These are phyloP conservation scores for Dascillus cervinus DNA, from an alignment of 2,888 invertebrate species.

Conservation along the genomic window DNA sequence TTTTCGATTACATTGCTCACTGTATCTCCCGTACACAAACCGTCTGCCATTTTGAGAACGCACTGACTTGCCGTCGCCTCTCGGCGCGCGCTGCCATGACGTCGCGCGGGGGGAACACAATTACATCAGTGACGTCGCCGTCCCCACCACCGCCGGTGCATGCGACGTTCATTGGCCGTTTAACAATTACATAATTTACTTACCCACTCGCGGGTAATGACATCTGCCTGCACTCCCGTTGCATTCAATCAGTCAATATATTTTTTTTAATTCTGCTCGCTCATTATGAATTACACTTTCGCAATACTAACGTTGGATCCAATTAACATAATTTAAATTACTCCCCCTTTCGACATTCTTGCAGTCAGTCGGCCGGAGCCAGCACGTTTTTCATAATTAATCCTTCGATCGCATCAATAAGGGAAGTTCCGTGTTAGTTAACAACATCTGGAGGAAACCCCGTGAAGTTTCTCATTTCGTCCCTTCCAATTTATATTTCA, in stretches of 20 bases:
- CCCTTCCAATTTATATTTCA: too few relatives aligned
- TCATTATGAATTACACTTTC: too few relatives aligned
- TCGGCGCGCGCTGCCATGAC: slow-evolving; percentile 29
- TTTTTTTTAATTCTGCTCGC: slow-evolving; percentile 19
- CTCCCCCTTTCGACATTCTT: too few relatives aligned
- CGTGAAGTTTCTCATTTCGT: too few relatives aligned
- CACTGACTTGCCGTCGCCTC: slow-evolving; percentile 39
- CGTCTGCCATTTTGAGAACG: slow-evolving; percentile 78
- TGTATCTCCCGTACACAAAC: slow-evolving; percentile 58
- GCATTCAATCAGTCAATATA: slow-evolving; percentile 21
- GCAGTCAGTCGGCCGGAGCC: too few relatives aligned
- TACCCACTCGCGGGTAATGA: slow-evolving; percentile 41
- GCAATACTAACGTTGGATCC: too few relatives aligned
- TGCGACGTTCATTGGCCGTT: slow-evolving; percentile 43
- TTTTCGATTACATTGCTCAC: slow-evolving; percentile 52
- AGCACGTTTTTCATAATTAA: too few relatives aligned
- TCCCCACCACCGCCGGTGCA: slow-evolving; percentile 28
- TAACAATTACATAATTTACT: slow-evolving; percentile 42
- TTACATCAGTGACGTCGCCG: slow-evolving; percentile 33
- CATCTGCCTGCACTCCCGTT: slow-evolving; percentile 33
- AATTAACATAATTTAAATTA: too few relatives aligned
- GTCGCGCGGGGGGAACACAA: slow-evolving; percentile 30
- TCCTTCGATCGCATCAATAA: too few relatives aligned
- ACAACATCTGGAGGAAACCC: too few relatives aligned
- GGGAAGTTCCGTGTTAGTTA: too few relatives aligned